phyloP scores from a whole-genome alignment of 2,113 vertebrate species.

The Synchiropus splendidus region DNA sequence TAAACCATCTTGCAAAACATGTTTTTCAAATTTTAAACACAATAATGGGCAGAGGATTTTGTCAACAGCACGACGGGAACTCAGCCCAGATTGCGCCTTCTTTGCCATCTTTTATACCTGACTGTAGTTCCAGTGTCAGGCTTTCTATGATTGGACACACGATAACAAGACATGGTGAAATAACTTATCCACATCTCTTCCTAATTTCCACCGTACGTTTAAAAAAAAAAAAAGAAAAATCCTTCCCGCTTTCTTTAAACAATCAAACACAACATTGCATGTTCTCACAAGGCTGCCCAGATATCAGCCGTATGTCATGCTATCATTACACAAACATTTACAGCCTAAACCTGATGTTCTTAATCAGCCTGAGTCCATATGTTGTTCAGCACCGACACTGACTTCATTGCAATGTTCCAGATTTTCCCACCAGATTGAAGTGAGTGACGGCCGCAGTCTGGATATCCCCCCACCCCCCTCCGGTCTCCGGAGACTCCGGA shows the following conservation, averaged over 20 bases:
- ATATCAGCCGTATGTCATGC: not conserved
- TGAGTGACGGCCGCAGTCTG: constrained; percentile 47
- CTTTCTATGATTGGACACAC: no score
- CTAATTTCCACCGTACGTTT: not conserved
- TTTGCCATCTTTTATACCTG: no score
- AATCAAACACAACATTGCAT: no score
- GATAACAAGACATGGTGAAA: no score
- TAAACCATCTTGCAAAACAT: constrained; percentile 15
- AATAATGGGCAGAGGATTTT: not conserved
- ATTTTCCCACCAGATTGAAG: constrained; percentile 50
- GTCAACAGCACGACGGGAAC: no score
- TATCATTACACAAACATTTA: constrained; percentile 20
- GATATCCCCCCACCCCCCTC: constrained; percentile 24
- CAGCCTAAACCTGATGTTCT: constrained; percentile 1
- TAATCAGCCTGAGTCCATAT: constrained; percentile 28
- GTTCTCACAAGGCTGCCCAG: not conserved
- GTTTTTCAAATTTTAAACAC: constrained; percentile 1
- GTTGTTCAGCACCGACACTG: constrained; percentile 15
- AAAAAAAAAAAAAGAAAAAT: not conserved
- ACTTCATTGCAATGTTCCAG: constrained; percentile 28
- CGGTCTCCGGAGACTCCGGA: constrained; percentile 40
- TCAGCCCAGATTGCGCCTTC: no score
- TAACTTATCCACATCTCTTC: no score
- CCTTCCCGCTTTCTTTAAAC: not conserved
- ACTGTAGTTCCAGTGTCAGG: no score